Percentiles rank a stretch among this genome's conserved stretches.
Evolutionary conservation across 1,140 invertebrate genomes (phyloP).

Genomic region (Hycleus cichorii): DNA sequence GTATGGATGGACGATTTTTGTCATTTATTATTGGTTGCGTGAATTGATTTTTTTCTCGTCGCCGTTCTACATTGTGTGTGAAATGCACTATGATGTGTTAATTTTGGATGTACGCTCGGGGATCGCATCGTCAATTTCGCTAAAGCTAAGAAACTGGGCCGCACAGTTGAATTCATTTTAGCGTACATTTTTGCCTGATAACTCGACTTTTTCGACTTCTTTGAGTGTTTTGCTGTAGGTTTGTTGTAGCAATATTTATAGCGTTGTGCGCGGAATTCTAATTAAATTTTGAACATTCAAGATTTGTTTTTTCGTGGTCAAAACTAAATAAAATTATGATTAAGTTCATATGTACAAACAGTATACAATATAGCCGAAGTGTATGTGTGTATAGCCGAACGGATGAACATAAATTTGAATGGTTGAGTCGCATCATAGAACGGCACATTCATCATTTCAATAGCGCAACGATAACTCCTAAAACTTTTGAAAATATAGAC

Average conservation of each 20-base stretch:
- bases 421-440: slow-evolving; percentile 34
- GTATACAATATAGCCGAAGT: neutral
- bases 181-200: too few species aligned
- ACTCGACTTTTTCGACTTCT: too few species aligned
- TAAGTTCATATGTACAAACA: too few species aligned
- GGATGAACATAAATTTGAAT: slow-evolving; percentile 39
- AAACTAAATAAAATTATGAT: too few species aligned
- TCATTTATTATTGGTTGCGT: slow-evolving; percentile 42
- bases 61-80: slow-evolving; percentile 14
- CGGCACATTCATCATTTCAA: slow-evolving; percentile 40
- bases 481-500: slow-evolving; percentile 11
- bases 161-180: too few species aligned
- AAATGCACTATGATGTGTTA: slow-evolving; percentile 37
- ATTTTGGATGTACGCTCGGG: slow-evolving; percentile 18
- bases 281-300: too few species aligned
- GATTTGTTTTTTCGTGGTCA: too few species aligned
- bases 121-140: too few species aligned
- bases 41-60: slow-evolving; percentile 37
- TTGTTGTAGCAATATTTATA: too few species aligned
- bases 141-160: too few species aligned
- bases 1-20: slow-evolving; percentile 44
- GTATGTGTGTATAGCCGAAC: slow-evolving; percentile 8
- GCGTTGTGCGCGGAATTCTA: too few species aligned
- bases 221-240: too few species aligned
- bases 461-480: slow-evolving; percentile 26